Evolutionary conservation across 2,113 vertebrate genomes (phyloP).

Genomic region (Carollia perspicillata): DNA sequence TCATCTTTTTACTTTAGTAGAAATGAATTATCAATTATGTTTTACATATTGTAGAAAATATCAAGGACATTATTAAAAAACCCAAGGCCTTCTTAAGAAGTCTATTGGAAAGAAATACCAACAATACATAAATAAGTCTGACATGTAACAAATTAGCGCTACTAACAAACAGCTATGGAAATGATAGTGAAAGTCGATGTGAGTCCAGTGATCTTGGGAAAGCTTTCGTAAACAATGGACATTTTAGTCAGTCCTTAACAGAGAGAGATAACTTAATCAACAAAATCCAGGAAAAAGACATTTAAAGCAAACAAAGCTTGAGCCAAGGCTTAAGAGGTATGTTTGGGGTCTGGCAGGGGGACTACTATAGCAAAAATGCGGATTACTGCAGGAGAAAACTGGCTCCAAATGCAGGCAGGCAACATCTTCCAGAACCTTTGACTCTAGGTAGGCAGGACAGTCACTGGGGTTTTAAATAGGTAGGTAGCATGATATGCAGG

Average conservation of each 20-base stretch:
- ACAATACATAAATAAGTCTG: background rate
- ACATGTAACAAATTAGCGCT: background rate
- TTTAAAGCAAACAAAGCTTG: background rate
- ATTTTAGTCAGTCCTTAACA: background rate
- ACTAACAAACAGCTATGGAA: background rate
- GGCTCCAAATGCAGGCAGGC: background rate
- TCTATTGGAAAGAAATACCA: background rate
- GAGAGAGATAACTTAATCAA: background rate
- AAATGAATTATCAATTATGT: slow-evolving; percentile 1
- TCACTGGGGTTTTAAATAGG: background rate
- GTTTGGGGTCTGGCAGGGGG: background rate
- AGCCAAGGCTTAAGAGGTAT: background rate
- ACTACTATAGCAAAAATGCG: background rate
- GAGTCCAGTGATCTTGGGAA: background rate
- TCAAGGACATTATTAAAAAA: background rate
- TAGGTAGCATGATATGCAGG: background rate
- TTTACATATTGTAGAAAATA: background rate
- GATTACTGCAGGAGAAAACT: background rate
- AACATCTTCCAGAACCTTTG: background rate
- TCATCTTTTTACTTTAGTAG: background rate
- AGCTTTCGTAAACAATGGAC: background rate
- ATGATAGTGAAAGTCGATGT: background rate
- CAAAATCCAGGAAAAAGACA: background rate
- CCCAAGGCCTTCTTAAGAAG: background rate
- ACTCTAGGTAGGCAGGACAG: background rate